phyloP scores from a whole-genome alignment of 2,888 invertebrate species.

The Meloe dianella region DNA sequence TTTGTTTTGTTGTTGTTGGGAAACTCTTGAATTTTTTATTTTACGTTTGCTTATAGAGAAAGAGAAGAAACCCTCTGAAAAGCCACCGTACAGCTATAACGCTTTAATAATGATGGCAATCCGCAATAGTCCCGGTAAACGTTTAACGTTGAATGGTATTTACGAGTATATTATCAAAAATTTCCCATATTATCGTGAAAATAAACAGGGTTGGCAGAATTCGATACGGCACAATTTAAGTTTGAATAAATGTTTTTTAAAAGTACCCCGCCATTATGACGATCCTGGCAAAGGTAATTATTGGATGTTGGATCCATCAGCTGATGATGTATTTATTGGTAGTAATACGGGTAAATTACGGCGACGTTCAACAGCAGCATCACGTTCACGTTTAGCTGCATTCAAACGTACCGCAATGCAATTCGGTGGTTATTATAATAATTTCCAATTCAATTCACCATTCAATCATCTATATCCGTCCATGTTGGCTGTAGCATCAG shows the following conservation, averaged over 20 bases:
- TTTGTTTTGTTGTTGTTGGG: slow-evolving; percentile 51
- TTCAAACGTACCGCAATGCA: slow-evolving; percentile 82
- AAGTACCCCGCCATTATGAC: slow-evolving; percentile 96
- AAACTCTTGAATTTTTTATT: slow-evolving; percentile 54
- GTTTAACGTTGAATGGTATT: slow-evolving; percentile 93
- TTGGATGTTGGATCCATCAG: slow-evolving; percentile 98
- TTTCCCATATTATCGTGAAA: slow-evolving; percentile 97
- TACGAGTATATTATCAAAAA: slow-evolving; percentile 99
- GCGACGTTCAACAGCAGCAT: slow-evolving; percentile 88
- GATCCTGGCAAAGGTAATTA: slow-evolving; percentile 99
- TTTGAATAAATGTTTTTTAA: slow-evolving; percentile 98
- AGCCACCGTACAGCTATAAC: slow-evolving; percentile 98
- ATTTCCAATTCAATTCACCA: slow-evolving; percentile 49
- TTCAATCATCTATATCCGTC: slow-evolving; percentile 62
- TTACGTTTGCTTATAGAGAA: slow-evolving; percentile 73
- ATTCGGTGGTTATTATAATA: slow-evolving; percentile 67
- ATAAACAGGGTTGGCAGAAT: slow-evolving; percentile 99
- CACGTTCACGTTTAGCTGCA: slow-evolving; percentile 86
- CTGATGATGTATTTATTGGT: slow-evolving; percentile 98
- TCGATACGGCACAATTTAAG: slow-evolving; percentile 97
- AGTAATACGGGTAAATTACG: slow-evolving; percentile 96
- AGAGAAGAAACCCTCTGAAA: slow-evolving; percentile 67
- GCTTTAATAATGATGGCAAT: slow-evolving; percentile 99
- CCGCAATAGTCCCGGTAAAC: slow-evolving; percentile 89
- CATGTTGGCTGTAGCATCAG: slow-evolving; percentile 64